Base-by-base conservation (phyloP, 2,113 vertebrate genomes). In the Lophotis ruficrista region DNA sequence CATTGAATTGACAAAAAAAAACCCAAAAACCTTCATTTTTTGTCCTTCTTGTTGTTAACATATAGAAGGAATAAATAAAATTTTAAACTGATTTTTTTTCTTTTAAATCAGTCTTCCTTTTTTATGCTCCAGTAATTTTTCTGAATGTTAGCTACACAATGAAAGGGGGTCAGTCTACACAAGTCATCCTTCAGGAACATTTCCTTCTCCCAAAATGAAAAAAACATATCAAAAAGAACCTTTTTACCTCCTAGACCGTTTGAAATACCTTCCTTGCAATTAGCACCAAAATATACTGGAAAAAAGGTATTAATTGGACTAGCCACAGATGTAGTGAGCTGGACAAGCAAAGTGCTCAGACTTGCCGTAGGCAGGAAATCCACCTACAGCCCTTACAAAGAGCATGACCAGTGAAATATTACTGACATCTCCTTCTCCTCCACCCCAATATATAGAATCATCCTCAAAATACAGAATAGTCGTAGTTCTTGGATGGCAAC, bases 241-340 rank as follows among this genome's bases (percentile, higher is more conserved):
- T 89, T 91, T 72, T 87, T 58, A 92, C 43, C 24, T 93, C 85
- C 62, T 66, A 56, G 10, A 38, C 82, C 19, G 53, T 91, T 96
- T 90, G 38, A 96, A 94, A 91, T 54, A 68, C 56, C 91, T 82
- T 56, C 51, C 27, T 83, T 9, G 41, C n/a, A 73, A 77, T 87
- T 27, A 89, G 80, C 93, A 97, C 92, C 86, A 96, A 93, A 96
- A 69, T 23, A 58, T 47, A 93, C 64, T 41, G 38, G 57, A 24
- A 70, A 76, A 58, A 20, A 76, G 64, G 37, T 69, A 85, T 82
- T 73, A 0, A 1, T 43, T 95, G 83, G 58, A 91, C 62, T 92
- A 97, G 78, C 54, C 28, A n/a, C 87, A 85, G 65, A 64, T 83
- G 65, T 18, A 83, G 57, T 0, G 2, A 94, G 37, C 58, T 93